These are phyloP conservation scores for Sinonovacula constricta DNA, from an alignment of 1,140 invertebrate genomes.

Conservation along the genomic window DNA sequence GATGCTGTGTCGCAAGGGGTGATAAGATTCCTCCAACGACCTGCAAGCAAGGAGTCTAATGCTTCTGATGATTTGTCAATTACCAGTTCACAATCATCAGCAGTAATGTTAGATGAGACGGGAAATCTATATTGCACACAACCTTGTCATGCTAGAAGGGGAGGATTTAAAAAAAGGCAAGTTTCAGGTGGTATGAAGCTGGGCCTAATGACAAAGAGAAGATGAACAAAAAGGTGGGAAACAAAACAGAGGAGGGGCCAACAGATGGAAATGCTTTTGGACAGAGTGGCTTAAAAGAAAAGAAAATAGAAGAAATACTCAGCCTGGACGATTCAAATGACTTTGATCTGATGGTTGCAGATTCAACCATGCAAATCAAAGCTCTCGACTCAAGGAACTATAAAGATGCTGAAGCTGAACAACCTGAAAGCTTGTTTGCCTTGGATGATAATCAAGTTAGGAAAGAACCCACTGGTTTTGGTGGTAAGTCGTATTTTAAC, in stretches of 20 bases:
- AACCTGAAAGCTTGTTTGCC: background rate
- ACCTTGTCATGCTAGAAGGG: slow-evolving; percentile 16
- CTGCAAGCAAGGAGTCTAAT: slow-evolving; percentile 34
- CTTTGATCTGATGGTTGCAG: slow-evolving; percentile 8
- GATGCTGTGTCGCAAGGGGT: slow-evolving; percentile 30
- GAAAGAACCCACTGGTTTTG: too few relatives aligned
- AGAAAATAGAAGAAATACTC: slow-evolving; percentile 10
- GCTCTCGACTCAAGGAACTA: too few relatives aligned
- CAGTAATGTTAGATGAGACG: slow-evolving; percentile 23
- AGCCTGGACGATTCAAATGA: slow-evolving; percentile 23
- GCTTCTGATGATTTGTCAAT: slow-evolving; percentile 24
- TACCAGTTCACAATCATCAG: slow-evolving; percentile 18
- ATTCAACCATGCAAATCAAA: too few relatives aligned
- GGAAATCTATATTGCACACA: slow-evolving; percentile 46
- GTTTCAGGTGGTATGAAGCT: background rate
- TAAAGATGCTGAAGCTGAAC: too few relatives aligned
- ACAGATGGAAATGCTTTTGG: too few relatives aligned
- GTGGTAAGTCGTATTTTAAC: too few relatives aligned
- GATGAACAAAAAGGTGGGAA: background rate
- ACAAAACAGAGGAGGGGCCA: too few relatives aligned
- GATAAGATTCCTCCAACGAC: slow-evolving; percentile 7
- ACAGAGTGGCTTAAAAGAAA: too few relatives aligned
- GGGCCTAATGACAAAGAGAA: background rate
- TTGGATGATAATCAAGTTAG: too few relatives aligned
- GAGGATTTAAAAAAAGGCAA: slow-evolving; percentile 16